phyloP scores from a whole-genome alignment of 2,888 invertebrate genomes.

The Aphodius granarius region DNA sequence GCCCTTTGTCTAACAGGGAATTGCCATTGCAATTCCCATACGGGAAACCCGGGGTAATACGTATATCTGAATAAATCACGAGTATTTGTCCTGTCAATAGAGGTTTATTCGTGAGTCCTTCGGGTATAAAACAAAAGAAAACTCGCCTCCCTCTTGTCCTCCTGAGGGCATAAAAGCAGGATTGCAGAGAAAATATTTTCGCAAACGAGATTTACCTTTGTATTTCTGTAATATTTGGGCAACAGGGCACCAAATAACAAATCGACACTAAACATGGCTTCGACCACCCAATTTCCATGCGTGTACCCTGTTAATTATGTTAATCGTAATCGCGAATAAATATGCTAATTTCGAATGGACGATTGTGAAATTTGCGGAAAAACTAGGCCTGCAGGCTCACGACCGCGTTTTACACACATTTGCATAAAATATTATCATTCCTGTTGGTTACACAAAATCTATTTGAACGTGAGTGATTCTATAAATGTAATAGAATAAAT shows the following conservation, averaged over 20 bases:
- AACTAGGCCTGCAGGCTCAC: neutral
- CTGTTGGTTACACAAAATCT: neutral
- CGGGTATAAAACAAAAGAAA: neutral
- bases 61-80: neutral
- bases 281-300: neutral
- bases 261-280: neutral
- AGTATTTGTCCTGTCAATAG: neutral
- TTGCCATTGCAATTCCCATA: neutral
- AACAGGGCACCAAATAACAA: neutral
- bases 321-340: neutral
- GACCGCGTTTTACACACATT: neutral
- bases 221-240: neutral
- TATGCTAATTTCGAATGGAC: neutral
- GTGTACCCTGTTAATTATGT: neutral
- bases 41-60: neutral
- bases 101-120: neutral
- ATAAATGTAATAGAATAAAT: neutral
- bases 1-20: neutral
- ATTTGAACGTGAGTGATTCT: neutral
- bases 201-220: neutral
- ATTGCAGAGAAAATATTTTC: neutral
- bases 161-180: neutral
- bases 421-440: neutral
- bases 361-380: neutral
- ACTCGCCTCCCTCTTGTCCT: neutral